These are phyloP conservation scores for Hydrocynus forskahlii DNA, from an alignment of 2,797 vertebrate species.

Conservation along the genomic window DNA sequence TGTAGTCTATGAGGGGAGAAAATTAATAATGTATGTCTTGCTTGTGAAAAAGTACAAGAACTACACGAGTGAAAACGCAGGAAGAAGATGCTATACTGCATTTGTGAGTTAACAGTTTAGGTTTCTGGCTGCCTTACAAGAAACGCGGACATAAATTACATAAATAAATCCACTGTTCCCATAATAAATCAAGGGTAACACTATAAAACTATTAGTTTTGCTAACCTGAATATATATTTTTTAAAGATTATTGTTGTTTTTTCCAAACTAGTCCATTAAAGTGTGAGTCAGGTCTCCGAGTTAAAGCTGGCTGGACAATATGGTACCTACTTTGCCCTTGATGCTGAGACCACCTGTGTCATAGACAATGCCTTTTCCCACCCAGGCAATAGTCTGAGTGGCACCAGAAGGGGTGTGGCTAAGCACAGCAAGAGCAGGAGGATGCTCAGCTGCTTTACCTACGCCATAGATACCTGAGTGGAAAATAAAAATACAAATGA, in stretches of 20 bases:
- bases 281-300: neutral
- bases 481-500: neutral
- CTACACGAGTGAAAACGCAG: too few relatives aligned
- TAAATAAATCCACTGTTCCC: neutral
- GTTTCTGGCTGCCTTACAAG: too few relatives aligned
- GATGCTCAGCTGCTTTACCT: conserved; percentile 91
- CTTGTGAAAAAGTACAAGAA: too few relatives aligned
- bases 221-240: neutral
- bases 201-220: neutral
- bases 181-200: neutral
- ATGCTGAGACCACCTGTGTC: conserved; percentile 99
- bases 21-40: too few relatives aligned
- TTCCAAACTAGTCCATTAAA: neutral
- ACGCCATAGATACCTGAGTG: conserved; percentile 94
- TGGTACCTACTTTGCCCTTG: conserved; percentile 90
- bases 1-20: conserved; percentile 81
- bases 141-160: too few relatives aligned
- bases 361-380: conserved; percentile 97
- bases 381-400: conserved; percentile 98
- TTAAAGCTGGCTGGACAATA: neutral
- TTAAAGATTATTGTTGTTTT: neutral
- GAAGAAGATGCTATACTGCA: too few relatives aligned
- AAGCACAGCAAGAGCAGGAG: conserved; percentile 90
- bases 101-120: too few relatives aligned
- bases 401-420: conserved; percentile 93